These are phyloP conservation scores for Lacanobia oleracea DNA, from an alignment of 2,888 invertebrate genomes.

Conservation along the genomic window DNA sequence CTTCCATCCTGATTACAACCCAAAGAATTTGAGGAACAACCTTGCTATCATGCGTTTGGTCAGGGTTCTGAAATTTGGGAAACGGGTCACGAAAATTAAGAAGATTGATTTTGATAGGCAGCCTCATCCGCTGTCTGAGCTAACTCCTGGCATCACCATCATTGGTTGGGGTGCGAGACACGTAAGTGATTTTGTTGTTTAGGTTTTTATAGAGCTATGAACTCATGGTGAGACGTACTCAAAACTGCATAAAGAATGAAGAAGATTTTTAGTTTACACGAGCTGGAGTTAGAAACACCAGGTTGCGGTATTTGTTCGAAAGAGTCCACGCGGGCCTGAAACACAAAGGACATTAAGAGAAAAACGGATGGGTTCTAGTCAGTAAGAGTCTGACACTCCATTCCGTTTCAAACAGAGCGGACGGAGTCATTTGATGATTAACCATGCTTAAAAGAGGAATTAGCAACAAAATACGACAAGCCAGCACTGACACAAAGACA, in stretches of 20 bases:
- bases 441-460: neutral
- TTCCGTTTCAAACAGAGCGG: too few species aligned
- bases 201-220: neutral
- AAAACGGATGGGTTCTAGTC: too few species aligned
- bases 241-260: neutral
- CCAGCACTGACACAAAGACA: neutral
- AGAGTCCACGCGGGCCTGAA: too few species aligned
- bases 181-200: constrained; percentile 68
- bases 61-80: constrained; percentile 70
- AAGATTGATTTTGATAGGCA: constrained; percentile 79
- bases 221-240: neutral
- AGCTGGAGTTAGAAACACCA: too few species aligned
- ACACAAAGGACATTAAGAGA: too few species aligned
- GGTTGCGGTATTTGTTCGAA: too few species aligned
- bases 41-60: constrained; percentile 77
- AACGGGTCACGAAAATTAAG: constrained; percentile 66
- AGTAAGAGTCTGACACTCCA: too few species aligned
- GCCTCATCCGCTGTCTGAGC: constrained; percentile 66
- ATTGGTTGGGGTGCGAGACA: constrained; percentile 83
- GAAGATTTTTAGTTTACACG: neutral
- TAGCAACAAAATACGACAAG: neutral
- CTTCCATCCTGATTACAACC: constrained; percentile 81
- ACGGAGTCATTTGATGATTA: too few species aligned
- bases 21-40: constrained; percentile 78
- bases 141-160: constrained; percentile 76